Conservation (phyloP, 1,140 invertebrate genomes). For the Drosophila leontia region DNA sequence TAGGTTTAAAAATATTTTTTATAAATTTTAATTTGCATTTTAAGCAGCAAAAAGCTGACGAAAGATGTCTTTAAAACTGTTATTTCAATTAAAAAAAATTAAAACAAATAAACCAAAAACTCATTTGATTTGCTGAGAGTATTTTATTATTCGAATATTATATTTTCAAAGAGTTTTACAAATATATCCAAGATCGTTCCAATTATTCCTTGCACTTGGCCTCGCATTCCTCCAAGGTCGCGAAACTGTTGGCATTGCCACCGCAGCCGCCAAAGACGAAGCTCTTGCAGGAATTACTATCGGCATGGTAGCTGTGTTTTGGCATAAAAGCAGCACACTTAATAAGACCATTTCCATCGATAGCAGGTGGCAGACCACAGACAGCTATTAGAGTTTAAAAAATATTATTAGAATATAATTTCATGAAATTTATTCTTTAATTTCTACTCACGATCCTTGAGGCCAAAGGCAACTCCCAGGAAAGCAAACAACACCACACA, state of each 20-base stretch:
- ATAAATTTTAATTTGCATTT: too few relatives aligned
- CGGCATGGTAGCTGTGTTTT: slow-evolving; percentile 92
- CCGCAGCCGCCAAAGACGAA: slow-evolving; percentile 93
- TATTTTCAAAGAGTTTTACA: background rate
- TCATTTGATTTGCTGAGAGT: background rate
- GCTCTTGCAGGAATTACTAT: slow-evolving; percentile 89
- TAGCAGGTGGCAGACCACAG: slow-evolving; percentile 33
- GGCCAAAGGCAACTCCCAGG: slow-evolving; percentile 45
- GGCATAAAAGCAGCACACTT: slow-evolving; percentile 80
- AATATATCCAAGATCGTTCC: background rate
- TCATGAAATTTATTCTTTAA: too few relatives aligned
- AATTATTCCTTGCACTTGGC: slow-evolving; percentile 58
- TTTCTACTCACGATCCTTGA: slow-evolving; percentile 56
- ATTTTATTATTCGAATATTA: background rate
- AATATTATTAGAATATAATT: background rate
- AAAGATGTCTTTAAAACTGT: background rate
- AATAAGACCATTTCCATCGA: slow-evolving; percentile 63
- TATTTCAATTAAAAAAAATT: background rate
- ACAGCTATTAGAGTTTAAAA: slow-evolving; percentile 11
- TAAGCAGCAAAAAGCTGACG: too few relatives aligned
- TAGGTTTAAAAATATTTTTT: too few relatives aligned
- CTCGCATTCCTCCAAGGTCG: slow-evolving; percentile 19
- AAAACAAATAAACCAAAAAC: background rate
- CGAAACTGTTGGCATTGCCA: slow-evolving; percentile 95
- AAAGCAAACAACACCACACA: slow-evolving; percentile 55